Conservation (phyloP, 2,797 vertebrate genomes). For the Rhincodon typus region DNA sequence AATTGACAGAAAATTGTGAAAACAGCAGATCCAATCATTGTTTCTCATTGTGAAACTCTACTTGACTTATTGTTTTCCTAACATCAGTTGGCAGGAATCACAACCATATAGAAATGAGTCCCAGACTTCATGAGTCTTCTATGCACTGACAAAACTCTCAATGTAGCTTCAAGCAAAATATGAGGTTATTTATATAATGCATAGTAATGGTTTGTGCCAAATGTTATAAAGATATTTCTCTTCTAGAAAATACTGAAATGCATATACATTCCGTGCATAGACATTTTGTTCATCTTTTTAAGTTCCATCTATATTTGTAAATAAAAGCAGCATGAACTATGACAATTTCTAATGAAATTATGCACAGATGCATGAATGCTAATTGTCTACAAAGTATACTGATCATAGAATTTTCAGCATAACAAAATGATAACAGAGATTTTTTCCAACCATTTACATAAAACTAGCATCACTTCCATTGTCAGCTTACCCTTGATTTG, state of each 20-base stretch:
- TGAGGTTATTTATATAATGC: not conserved
- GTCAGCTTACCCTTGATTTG: not conserved
- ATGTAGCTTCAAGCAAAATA: slow-evolving; percentile 10
- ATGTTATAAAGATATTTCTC: not conserved
- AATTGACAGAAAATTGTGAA: slow-evolving; percentile 7
- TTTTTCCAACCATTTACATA: not conserved
- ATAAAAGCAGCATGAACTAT: not conserved
- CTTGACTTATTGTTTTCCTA: slow-evolving; percentile 13
- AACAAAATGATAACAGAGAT: not conserved
- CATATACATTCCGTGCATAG: not conserved
- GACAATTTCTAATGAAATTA: not conserved
- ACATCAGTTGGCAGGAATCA: not conserved
- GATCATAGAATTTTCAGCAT: not conserved
- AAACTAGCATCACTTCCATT: not conserved
- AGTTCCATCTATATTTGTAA: not conserved
- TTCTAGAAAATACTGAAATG: not conserved
- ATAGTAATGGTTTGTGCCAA: not conserved
- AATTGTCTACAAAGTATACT: not conserved
- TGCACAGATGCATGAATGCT: not conserved
- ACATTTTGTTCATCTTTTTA: not conserved
- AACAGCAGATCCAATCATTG: not conserved
- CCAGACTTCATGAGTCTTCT: not conserved
- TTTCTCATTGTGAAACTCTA: not conserved
- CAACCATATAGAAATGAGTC: not conserved
- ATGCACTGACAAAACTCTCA: not conserved